Base-by-base conservation (phyloP, 2,888 invertebrate species). In the Coleophora deauratella region DNA sequence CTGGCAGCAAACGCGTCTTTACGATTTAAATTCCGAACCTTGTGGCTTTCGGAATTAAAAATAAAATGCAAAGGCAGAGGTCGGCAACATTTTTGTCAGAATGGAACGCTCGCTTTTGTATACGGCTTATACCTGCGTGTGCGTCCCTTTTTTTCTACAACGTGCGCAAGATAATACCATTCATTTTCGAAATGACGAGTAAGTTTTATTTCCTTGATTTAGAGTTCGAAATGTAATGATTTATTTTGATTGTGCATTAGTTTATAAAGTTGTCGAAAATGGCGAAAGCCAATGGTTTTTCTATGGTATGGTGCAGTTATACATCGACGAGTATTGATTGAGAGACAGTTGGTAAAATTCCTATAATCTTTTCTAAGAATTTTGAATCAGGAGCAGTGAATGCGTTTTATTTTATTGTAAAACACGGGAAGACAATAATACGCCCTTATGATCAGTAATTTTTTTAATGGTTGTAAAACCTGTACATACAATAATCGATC, bases 101-200 rank as follows among this genome's bases (percentile, higher is more conserved):
- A 60, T 62, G 59, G 66, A 66, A 66, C 70, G 70, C 68, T 67
- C 61, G 62, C 77, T 72, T 77, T 80, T 78, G 75, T 78, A 70
- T 72, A 71, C 66, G 64, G 15, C 63, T 66, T 76, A 72, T 84
- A 84, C 84, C 85, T 84, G 85, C 66, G 71, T 58, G 59, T 63
- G 21, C 57, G 71, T 70, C 75, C 78, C 66, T 79, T 78, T 81
- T 74, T 74, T 73, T 67, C 57, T 47, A 52, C 56, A 64, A 64
- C 58, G 53, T 62, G 66, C 62, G 57, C 42, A 52, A 54, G 44
- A 49, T 15, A 43, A 39, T 33, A 46, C 45, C 34, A 12, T 13
- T 11, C 27, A 15, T 21, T 21, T n/a, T 14, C 11, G 31, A 27
- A 27, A 11, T 27, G 27, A 27, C 14, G 13, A 14, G 12, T n/a